phyloP scores from a whole-genome alignment of 2,888 invertebrate genomes.

The Yponomeuta sedellus region DNA sequence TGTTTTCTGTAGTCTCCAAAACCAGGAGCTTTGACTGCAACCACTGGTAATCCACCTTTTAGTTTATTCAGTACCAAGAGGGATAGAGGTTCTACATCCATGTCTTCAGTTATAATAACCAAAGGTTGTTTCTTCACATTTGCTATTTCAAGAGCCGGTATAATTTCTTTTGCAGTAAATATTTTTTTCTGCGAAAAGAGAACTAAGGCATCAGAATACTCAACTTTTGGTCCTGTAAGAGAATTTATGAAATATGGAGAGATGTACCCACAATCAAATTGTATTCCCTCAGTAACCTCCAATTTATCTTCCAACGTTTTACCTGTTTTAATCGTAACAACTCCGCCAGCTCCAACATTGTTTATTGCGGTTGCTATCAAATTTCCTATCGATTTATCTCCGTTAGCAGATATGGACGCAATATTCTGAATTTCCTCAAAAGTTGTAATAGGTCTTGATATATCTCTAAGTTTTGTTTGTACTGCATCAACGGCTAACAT shows the following conservation, averaged over 20 bases:
- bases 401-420: slow-evolving; percentile 99
- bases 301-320: slow-evolving; percentile 96
- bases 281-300: slow-evolving; percentile 98
- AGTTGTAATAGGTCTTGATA: slow-evolving; percentile 95
- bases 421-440: slow-evolving; percentile 99
- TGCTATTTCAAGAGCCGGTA: slow-evolving; percentile 96
- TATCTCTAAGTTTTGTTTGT: slow-evolving; percentile 86
- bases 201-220: slow-evolving; percentile 95
- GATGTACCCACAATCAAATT: slow-evolving; percentile 98
- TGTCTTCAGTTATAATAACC: slow-evolving; percentile 95
- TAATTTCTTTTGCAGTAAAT: slow-evolving; percentile 93
- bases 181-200: slow-evolving; percentile 98
- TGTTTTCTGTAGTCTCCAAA: slow-evolving; percentile 96
- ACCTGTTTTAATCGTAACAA: slow-evolving; percentile 99
- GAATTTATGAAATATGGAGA: slow-evolving; percentile 99
- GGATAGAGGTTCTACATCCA: slow-evolving; percentile 94
- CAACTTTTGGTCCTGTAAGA: slow-evolving; percentile 96
- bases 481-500: slow-evolving; percentile 97
- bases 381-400: slow-evolving; percentile 91
- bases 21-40: slow-evolving; percentile 96
- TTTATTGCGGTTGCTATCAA: slow-evolving; percentile 98
- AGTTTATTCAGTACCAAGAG: slow-evolving; percentile 92
- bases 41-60: slow-evolving; percentile 93
- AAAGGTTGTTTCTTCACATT: slow-evolving; percentile 93
- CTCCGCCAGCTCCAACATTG: slow-evolving; percentile 96